These are phyloP conservation scores for Streblospio benedicti DNA, from an alignment of 1,140 invertebrate species.

Conservation along the genomic window DNA sequence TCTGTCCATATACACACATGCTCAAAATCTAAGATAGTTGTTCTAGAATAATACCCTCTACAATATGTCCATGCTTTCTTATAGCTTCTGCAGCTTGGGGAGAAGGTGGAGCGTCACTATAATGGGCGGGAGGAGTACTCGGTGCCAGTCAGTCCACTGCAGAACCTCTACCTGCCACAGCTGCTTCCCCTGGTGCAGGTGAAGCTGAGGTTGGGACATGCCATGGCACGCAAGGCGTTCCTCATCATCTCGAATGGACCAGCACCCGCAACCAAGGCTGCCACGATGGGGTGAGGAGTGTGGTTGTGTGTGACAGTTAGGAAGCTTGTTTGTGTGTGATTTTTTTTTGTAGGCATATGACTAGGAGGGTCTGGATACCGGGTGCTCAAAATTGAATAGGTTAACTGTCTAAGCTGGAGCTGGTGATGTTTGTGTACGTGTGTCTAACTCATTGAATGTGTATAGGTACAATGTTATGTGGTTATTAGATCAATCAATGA, in stretches of 20 bases:
- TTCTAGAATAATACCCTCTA: too few relatives aligned
- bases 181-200: conserved; percentile 31
- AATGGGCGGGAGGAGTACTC: conserved; percentile 21
- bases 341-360: background rate
- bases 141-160: conserved; percentile 31
- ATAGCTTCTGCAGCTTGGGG: conserved; percentile 39
- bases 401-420: too few relatives aligned
- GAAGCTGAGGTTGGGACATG: conserved; percentile 40
- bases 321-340: too few relatives aligned
- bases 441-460: too few relatives aligned
- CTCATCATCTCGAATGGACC: too few relatives aligned
- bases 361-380: too few relatives aligned
- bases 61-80: background rate
- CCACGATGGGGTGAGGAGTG: background rate
- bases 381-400: too few relatives aligned
- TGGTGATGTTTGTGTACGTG: too few relatives aligned
- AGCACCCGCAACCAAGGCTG: conserved; percentile 24
- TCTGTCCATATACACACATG: too few relatives aligned
- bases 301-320: background rate
- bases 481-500: too few relatives aligned
- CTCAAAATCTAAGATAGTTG: too few relatives aligned
- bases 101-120: conserved; percentile 34
- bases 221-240: conserved; percentile 33
- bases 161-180: conserved; percentile 38
- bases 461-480: too few relatives aligned